Evolutionary conservation across 2,888 invertebrate genomes (phyloP).

Genomic region (Hirtodrosophila confusa): DNA sequence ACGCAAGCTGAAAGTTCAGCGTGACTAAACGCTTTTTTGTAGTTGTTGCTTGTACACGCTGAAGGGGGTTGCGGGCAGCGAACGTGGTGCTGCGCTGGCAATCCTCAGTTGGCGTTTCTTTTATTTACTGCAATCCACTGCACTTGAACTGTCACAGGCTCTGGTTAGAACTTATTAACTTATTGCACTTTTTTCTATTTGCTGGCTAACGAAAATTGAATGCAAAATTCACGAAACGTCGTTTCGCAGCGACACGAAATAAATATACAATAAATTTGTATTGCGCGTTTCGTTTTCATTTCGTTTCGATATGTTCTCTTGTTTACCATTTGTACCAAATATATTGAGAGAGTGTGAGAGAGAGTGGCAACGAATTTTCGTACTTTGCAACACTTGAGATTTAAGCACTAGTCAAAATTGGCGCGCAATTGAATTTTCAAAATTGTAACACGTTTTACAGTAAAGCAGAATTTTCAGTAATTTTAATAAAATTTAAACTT

Average conservation of each 20-base stretch:
- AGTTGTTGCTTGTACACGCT: conserved; percentile 28
- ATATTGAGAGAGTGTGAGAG: conserved; percentile 10
- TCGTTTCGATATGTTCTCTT: conserved; percentile 36
- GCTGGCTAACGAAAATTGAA: conserved; percentile 43
- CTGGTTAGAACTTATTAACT: conserved; percentile 43
- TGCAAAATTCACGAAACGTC: conserved; percentile 46
- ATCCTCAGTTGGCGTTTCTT: conserved; percentile 24
- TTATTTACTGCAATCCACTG: conserved; percentile 32
- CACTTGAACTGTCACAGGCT: conserved; percentile 27
- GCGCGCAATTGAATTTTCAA: conserved; percentile 24
- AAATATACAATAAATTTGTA: conserved; percentile 62
- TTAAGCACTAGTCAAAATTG: background rate
- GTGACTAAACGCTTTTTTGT: conserved; percentile 67
- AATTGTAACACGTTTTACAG: too few relatives aligned
- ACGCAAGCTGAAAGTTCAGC: conserved; percentile 54
- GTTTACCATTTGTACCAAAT: conserved; percentile 51
- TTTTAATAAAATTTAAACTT: too few relatives aligned
- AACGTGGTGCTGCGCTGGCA: conserved; percentile 38
- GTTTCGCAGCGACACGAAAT: conserved; percentile 62
- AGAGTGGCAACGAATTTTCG: background rate
- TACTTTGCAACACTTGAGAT: conserved; percentile 38
- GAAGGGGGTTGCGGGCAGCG: background rate
- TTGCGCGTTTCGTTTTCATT: conserved; percentile 53
- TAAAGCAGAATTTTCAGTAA: too few relatives aligned
- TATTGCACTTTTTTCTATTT: conserved; percentile 40